phyloP scores from a whole-genome alignment of 2,113 vertebrate species.

The Dromas ardeola region DNA sequence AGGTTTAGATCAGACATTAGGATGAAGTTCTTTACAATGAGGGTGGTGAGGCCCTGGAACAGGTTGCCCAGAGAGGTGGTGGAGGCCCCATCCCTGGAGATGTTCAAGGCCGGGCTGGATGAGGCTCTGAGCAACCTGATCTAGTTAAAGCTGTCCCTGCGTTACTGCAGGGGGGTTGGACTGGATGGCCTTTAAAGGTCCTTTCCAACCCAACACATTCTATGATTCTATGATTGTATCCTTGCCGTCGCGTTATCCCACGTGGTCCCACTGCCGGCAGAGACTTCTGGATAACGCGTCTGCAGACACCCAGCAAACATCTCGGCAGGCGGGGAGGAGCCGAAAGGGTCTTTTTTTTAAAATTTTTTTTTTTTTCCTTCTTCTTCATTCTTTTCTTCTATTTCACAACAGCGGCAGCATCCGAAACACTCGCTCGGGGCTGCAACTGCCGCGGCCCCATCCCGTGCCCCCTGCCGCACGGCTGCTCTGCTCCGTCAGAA shows the following conservation, averaged over 20 bases:
- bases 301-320: not conserved
- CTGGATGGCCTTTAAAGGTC: too few relatives aligned
- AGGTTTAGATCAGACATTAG: too few relatives aligned
- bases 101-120: too few relatives aligned
- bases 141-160: too few relatives aligned
- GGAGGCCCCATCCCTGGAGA: too few relatives aligned
- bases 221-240: not conserved
- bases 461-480: not conserved
- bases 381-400: not conserved
- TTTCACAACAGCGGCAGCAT: not conserved
- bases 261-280: not conserved
- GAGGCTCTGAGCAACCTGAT: too few relatives aligned
- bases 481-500: not conserved
- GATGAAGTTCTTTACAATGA: too few relatives aligned
- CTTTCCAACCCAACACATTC: too few relatives aligned
- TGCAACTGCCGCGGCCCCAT: accelerated
- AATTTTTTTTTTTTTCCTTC: too few relatives aligned
- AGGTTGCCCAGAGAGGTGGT: too few relatives aligned
- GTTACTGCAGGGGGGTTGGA: too few relatives aligned
- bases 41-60: too few relatives aligned
- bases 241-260: not conserved
- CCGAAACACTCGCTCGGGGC: not conserved
- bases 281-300: not conserved
- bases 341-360: not conserved
- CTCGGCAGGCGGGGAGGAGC: not conserved